phyloP scores from a whole-genome alignment of 1,140 invertebrate genomes.

The Leptinotarsa texana region DNA sequence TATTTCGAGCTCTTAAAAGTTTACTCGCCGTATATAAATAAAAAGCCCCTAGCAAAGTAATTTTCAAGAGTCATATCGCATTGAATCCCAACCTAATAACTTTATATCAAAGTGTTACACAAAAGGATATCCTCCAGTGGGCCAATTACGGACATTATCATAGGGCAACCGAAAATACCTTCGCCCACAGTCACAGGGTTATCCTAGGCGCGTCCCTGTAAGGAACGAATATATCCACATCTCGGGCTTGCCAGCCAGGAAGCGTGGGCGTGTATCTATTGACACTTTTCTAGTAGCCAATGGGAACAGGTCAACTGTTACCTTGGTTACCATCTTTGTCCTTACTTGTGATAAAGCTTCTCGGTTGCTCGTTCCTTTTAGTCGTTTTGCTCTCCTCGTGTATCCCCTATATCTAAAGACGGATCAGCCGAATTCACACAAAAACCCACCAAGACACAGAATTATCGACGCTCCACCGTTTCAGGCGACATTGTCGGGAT shows the following conservation, averaged over 20 bases:
- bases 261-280: constrained; percentile 49
- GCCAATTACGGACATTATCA: too few species aligned
- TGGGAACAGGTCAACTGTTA: constrained; percentile 49
- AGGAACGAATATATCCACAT: constrained; percentile 1
- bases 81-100: too few species aligned
- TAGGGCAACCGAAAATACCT: too few species aligned
- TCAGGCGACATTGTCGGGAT: not conserved
- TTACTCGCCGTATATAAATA: too few species aligned
- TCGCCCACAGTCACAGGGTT: too few species aligned
- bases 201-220: too few species aligned
- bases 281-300: constrained; percentile 52
- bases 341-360: constrained; percentile 44
- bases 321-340: constrained; percentile 50
- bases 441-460: constrained; percentile 22
- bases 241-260: constrained; percentile 16
- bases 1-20: too few species aligned
- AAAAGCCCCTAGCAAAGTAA: too few species aligned
- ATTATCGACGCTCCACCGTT: constrained; percentile 15
- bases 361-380: constrained; percentile 16
- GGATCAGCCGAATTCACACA: constrained; percentile 29
- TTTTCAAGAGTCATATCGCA: too few species aligned
- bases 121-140: too few species aligned
- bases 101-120: too few species aligned
- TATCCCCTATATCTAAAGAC: constrained; percentile 35
- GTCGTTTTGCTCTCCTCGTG: constrained; percentile 32